Evolutionary conservation across 37 sponge, comb jelly and placozoan genomes (phyloP).

Genomic region (Ephydatia muelleri): DNA sequence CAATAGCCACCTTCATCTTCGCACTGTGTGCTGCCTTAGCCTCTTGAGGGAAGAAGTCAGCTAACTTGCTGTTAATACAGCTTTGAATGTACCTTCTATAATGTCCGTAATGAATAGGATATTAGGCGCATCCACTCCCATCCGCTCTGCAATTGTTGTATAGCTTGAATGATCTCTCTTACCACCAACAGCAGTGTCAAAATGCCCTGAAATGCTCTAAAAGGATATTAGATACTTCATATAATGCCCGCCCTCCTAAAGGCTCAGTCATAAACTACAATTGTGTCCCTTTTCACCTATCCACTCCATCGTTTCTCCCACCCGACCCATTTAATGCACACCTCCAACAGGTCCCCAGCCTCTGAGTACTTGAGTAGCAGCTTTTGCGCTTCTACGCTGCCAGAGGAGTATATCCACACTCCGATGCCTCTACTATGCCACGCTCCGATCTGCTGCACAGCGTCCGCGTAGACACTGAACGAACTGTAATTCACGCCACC

Average conservation of each 20-base stretch:
- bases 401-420: constrained; percentile 35
- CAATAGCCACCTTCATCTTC: background rate
- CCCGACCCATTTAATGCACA: too few relatives aligned
- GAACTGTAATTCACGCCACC: background rate
- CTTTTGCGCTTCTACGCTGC: constrained; percentile 38
- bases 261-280: too few relatives aligned
- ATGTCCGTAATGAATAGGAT: constrained; percentile 15
- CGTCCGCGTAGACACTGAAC: constrained; percentile 26
- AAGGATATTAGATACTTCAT: background rate
- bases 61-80: background rate
- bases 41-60: background rate
- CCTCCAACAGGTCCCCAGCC: constrained; percentile 19
- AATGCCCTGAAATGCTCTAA: constrained; percentile 20
- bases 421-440: background rate
- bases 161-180: constrained; percentile 28
- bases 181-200: constrained; percentile 25
- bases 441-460: background rate
- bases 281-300: too few relatives aligned
- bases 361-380: constrained; percentile 15
- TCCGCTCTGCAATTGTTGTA: background rate
- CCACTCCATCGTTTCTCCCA: too few relatives aligned
- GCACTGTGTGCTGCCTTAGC: constrained; percentile 1
- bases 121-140: constrained; percentile 1
- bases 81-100: constrained; percentile 1
- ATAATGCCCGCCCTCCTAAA: background rate